Evolutionary conservation across 2,888 invertebrate genomes (phyloP), one percentile per base, ranked within the genome.

Genomic region (Arenicola marina): DNA sequence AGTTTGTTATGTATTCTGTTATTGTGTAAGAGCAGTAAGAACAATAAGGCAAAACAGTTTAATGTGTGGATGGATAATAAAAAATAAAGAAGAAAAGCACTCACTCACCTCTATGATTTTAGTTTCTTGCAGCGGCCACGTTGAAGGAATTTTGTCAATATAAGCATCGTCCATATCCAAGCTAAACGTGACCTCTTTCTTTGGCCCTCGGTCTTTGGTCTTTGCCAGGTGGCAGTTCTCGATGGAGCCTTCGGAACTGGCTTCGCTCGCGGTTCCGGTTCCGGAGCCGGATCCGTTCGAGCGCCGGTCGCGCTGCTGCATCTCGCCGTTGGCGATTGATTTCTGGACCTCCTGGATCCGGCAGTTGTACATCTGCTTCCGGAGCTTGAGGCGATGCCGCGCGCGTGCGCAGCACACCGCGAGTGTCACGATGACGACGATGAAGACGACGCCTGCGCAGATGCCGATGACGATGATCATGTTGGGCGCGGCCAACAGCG

Each of bases 181-280:
- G 38, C 28, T 32, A 26, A 63, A 55, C 1, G 59, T 55, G 55
- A 63, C 59, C 29, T 63, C 56, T 33, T 62, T 53, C 45, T 61
- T 59, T 11, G 33, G 38, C 24, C 31, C 24, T 29, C 56, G 53
- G 1, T 24, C 32, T 29, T 21, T 44, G 21, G 21, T n/a, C 51
- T 29, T 56, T 21, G 4, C 29, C 15, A 7, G 7, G 3, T 26
- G 4, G 38, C 28, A 4, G 4, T 4, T 57, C n/a, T 60, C 44
- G 15, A 26, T 28, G 56, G n/a, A 11, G 21, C 28, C 45, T 4
- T 61, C 32, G 32, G 29, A 21, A 21, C 32, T 58, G 21, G 57
- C 53, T 11, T 24, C 18, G 2, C 18, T n/a, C 2, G 32, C 32
- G 2, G 26, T n/a, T 11, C 26, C 34, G 11, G 7, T 4, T 21